Evolutionary conservation across 2,113 vertebrate species (phyloP).

Genomic region (Tenrec ecaudatus): DNA sequence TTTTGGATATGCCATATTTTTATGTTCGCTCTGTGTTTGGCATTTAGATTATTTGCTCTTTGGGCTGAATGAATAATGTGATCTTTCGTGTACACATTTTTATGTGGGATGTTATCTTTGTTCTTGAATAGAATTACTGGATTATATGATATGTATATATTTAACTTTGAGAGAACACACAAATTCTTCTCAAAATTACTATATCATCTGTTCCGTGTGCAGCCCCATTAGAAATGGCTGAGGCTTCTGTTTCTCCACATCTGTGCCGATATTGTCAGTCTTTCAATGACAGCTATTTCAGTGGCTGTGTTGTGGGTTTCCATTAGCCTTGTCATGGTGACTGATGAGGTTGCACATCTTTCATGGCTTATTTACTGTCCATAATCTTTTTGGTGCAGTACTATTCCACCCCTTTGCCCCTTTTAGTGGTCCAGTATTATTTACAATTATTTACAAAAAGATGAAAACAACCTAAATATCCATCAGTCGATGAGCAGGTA

Average conservation of each 20-base stretch:
- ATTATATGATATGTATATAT: not conserved
- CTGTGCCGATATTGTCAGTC: not conserved
- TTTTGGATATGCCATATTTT: not conserved
- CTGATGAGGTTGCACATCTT: too few relatives aligned
- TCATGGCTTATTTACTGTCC: too few relatives aligned
- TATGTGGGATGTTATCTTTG: too few relatives aligned
- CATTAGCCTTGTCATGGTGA: not conserved
- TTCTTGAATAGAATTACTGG: too few relatives aligned
- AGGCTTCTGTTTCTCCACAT: not conserved
- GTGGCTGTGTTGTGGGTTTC: not conserved
- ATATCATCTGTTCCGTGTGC: not conserved
- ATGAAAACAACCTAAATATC: too few relatives aligned
- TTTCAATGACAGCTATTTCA: not conserved
- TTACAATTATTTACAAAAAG: too few relatives aligned
- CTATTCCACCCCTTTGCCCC: too few relatives aligned
- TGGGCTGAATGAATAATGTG: not conserved
- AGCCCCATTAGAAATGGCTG: not conserved
- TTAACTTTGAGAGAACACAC: slow-evolving; percentile 28
- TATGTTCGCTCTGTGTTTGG: not conserved
- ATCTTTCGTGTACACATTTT: not conserved
- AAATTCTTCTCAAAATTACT: not conserved
- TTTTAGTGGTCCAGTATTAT: too few relatives aligned
- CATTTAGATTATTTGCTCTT: slow-evolving; percentile 33
- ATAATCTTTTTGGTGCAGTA: too few relatives aligned
- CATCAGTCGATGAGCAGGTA: too few relatives aligned